These are phyloP conservation scores for Bicyclus anynana DNA, from an alignment of 1,140 invertebrate species.

Conservation along the genomic window DNA sequence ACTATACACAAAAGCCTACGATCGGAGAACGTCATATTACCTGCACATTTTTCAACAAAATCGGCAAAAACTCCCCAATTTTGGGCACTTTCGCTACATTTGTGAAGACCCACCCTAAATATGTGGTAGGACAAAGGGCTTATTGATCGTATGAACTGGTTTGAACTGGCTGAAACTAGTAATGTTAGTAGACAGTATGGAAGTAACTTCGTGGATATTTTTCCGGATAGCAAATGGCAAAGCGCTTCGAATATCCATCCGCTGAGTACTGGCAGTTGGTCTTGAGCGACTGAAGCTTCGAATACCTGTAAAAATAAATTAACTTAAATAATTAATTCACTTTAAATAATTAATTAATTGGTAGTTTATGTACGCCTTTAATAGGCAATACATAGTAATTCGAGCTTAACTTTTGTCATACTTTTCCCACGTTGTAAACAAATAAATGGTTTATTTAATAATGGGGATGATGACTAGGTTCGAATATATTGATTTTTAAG, in stretches of 20 bases:
- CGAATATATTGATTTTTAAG: too few species aligned
- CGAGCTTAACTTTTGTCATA: too few species aligned
- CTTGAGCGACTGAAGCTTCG: slow-evolving; percentile 62
- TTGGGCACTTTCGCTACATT: slow-evolving; percentile 13
- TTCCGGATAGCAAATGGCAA: slow-evolving; percentile 58
- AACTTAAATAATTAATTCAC: too few species aligned
- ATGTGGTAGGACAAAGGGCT: slow-evolving; percentile 44
- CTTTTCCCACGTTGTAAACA: too few species aligned
- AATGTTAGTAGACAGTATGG: slow-evolving; percentile 59
- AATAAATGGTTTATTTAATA: too few species aligned
- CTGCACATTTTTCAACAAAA: slow-evolving; percentile 23
- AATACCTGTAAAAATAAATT: slow-evolving; percentile 54
- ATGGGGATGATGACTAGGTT: too few species aligned
- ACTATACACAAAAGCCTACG: slow-evolving; percentile 65
- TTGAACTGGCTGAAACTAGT: slow-evolving; percentile 60
- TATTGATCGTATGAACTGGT: slow-evolving; percentile 45
- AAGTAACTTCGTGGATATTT: slow-evolving; percentile 45
- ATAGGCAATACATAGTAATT: too few species aligned
- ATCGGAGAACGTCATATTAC: slow-evolving; percentile 56
- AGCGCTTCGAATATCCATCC: slow-evolving; percentile 75
- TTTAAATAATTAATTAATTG: too few species aligned
- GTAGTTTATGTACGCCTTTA: too few species aligned
- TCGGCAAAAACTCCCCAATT: slow-evolving; percentile 44
- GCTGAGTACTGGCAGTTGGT: slow-evolving; percentile 64
- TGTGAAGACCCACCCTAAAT: slow-evolving; percentile 47